Base-by-base conservation (phyloP, 37 sponge, comb jelly and placozoan species). In the Theonella swinhoei region DNA sequence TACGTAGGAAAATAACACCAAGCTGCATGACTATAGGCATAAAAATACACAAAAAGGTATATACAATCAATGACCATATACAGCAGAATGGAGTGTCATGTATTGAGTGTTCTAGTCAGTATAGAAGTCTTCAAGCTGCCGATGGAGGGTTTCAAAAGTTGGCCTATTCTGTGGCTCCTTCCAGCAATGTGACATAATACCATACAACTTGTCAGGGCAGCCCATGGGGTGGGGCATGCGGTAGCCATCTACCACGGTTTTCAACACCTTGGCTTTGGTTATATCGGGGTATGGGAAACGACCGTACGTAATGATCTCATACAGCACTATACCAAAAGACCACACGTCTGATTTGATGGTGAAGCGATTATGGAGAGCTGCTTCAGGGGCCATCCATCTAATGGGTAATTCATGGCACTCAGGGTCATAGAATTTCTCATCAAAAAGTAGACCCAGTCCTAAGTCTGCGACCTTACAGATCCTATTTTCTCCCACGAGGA, bases 301-400 rank as follows among this genome's bases (percentile, higher is more conserved):
- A 1, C 99, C 99, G 71, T 94, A 96, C 0, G 96, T 98, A 31
- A 96, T 87, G 26, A 98, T 61, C 72, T 98, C 99, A 24, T 90
- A 92, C 35, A 98, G 77, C 25, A 96, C 89, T 19, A 98, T 88
- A 24, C 96, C 99, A 88, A 92, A 96, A 31, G 95, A 91, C 99
- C 99, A 98, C 37, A 98, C 93, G 58, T 98, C 99, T 19, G 99
- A 94, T 65, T 98, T 98, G 61, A 94, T 92, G 36, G 95, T 88
- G 87, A 98, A 98, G 36, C 83, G 64, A 66, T 79, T 95, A 80
- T 92, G 87, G 58, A 87, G 72, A 38, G 92, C 87, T 22, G 96
- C 99, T 69, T 98, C 99, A n/a, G 99, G 99, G 20, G 99, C 96
- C 0, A 94, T 96, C 99, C 99, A 98, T 71, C 96, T 98, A 67